Base-by-base conservation (phyloP, 2,888 invertebrate species). In the Apeira syringaria region DNA sequence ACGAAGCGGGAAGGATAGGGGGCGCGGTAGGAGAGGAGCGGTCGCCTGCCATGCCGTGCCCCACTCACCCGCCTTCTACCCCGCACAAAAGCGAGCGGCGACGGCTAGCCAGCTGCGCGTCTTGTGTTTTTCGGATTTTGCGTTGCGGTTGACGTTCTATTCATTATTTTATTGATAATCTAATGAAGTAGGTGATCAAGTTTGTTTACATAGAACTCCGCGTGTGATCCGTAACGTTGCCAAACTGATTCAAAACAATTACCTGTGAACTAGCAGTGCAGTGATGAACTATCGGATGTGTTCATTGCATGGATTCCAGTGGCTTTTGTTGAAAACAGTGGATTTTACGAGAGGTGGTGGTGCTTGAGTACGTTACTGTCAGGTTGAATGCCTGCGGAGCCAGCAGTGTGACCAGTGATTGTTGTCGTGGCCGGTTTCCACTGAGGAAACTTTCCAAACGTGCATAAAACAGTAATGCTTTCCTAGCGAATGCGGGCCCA, bases 351-450 rank as follows among this genome's bases (percentile, higher is more conserved):
- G 67, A 79, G 58, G 75, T 81, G 75, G 76, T 83, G 76, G 69
- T 76, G 75, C 78, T 81, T 65, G 66, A 65, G 75, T 76, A 74
- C 77, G 68, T 74, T 80, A 74, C 71, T 78, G 79, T 74, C 73
- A 74, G 68, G 68, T 76, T 63, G 60, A 64, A 68, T 73, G 64
- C 69, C 68, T 68, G 72, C 71, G 71, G 73, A 80, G 74, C 67
- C 68, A 73, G 68, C 69, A 80, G 79, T 87, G 85, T 83, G 77
- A 82, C 78, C 83, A 87, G 88, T 88, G 87, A 88, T 87, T 89
- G 88, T 88, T 86, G 86, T 84, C 85, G 83, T 82, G 81, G 83
- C 88, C 80, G 83, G 87, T 87, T 89, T 86, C 82, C 80, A 76
- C 77, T 69, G 69, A 78, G 87, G 83, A 84, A 83, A 87, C 85